phyloP scores from a whole-genome alignment of 2,888 invertebrate species.

The Melanargia galathea region DNA sequence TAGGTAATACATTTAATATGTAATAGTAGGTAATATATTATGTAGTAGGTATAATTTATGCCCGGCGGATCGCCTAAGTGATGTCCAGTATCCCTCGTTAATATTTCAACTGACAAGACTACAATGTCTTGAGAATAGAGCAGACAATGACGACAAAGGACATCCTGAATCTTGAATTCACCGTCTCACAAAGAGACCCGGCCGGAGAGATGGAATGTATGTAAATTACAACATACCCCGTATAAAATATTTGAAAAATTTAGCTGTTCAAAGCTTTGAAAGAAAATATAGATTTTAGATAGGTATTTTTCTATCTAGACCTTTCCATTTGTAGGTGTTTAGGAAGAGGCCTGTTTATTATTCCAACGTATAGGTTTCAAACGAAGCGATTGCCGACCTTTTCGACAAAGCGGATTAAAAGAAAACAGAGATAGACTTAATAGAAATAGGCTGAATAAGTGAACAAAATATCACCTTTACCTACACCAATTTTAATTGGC shows the following conservation, averaged over 20 bases:
- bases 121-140: slow-evolving; percentile 12
- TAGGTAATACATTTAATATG: too few relatives aligned
- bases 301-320: neutral
- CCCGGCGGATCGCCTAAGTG: slow-evolving; percentile 2
- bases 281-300: neutral
- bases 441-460: too few relatives aligned
- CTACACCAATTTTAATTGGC: too few relatives aligned
- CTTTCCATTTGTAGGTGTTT: neutral
- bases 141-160: slow-evolving; percentile 23
- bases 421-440: too few relatives aligned
- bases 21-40: too few relatives aligned
- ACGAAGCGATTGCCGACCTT: too few relatives aligned
- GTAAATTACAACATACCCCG: slow-evolving; percentile 19
- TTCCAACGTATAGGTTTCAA: neutral
- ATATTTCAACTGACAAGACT: slow-evolving; percentile 23
- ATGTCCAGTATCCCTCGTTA: slow-evolving; percentile 18
- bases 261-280: neutral
- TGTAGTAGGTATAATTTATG: neutral
- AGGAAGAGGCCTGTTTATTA: neutral
- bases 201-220: slow-evolving; percentile 23
- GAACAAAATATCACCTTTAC: too few relatives aligned
- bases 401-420: too few relatives aligned
- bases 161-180: slow-evolving; percentile 27
- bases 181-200: slow-evolving; percentile 23
- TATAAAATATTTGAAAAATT: slow-evolving; percentile 21